A percentile compares a stretch with the other conserved stretches of the same genome.
These are phyloP conservation scores for Volucella bombylans DNA, from an alignment of 2,888 invertebrate species.

Conservation along the genomic window DNA sequence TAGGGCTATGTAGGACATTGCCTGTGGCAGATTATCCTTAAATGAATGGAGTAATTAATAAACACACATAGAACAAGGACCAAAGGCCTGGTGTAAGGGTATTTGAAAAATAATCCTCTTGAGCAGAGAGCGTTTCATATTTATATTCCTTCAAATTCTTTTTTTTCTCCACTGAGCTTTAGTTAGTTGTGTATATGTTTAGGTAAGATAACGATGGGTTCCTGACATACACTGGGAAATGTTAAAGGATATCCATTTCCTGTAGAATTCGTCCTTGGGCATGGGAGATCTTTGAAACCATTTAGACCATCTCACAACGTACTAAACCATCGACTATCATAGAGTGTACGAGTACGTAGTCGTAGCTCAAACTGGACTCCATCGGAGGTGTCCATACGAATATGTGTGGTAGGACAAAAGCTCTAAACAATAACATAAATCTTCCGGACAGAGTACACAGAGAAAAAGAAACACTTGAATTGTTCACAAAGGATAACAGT, in stretches of 20 bases:
- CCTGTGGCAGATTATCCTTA: constrained; percentile 35
- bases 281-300: neutral
- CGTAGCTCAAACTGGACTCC: too few relatives aligned
- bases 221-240: constrained; percentile 23
- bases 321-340: neutral
- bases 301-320: too few relatives aligned
- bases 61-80: constrained; percentile 25
- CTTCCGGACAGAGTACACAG: constrained; percentile 29
- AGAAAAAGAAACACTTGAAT: constrained; percentile 15
- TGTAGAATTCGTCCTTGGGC: constrained; percentile 52
- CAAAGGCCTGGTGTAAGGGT: neutral
- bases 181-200: neutral
- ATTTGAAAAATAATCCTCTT: constrained; percentile 55
- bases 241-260: constrained; percentile 58
- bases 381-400: too few relatives aligned
- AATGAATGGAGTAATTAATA: constrained; percentile 63
- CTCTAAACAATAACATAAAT: constrained; percentile 64
- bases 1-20: constrained; percentile 10
- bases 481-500: constrained; percentile 41
- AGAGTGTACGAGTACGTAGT: neutral
- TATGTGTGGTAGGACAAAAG: constrained; percentile 29
- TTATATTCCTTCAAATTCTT: neutral
- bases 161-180: too few relatives aligned
- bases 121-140: constrained; percentile 42
- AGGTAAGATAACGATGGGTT: constrained; percentile 31